Evolutionary conservation across 1,140 invertebrate genomes (phyloP).

Genomic region (Drosophila melanica): DNA sequence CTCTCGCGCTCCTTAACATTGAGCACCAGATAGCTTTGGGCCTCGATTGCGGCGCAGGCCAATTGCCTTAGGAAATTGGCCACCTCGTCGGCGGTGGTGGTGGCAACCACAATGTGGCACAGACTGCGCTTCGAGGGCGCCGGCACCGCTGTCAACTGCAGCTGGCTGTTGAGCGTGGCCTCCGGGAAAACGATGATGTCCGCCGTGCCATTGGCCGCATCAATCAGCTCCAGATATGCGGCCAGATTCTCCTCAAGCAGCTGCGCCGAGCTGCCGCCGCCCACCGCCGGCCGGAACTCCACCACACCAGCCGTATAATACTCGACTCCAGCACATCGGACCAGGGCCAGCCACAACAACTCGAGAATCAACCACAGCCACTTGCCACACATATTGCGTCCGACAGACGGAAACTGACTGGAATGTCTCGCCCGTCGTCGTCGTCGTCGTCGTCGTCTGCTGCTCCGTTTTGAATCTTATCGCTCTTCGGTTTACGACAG

Average conservation of each 20-base stretch:
- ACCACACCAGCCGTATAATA: conserved; percentile 85
- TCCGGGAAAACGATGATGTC: conserved; percentile 95
- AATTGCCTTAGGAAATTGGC: conserved; percentile 52
- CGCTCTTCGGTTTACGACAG: too few relatives aligned
- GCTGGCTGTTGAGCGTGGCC: conserved; percentile 83
- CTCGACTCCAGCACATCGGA: conserved; percentile 7
- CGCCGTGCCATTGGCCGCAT: conserved; percentile 81
- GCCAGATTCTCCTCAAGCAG: conserved; percentile 61
- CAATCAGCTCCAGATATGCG: conserved; percentile 63
- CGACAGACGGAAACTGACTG: too few relatives aligned
- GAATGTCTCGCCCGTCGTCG: too few relatives aligned
- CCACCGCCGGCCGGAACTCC: conserved; percentile 77
- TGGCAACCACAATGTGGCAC: conserved; percentile 11
- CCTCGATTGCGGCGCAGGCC: conserved; percentile 61
- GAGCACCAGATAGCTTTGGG: conserved; percentile 86
- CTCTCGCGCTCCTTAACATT: conserved; percentile 89
- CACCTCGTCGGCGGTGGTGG: conserved; percentile 12
- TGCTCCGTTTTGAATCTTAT: too few relatives aligned
- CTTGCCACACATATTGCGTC: conserved; percentile 18
- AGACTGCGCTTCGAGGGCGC: conserved; percentile 29
- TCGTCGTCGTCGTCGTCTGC: too few relatives aligned
- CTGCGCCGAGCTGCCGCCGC: conserved; percentile 47
- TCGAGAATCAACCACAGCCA: neutral
- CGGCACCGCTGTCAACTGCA: conserved; percentile 67
- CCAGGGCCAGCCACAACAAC: neutral